Conservation (phyloP, 2,888 invertebrate genomes). For the Scaptomyza tumidula region DNA sequence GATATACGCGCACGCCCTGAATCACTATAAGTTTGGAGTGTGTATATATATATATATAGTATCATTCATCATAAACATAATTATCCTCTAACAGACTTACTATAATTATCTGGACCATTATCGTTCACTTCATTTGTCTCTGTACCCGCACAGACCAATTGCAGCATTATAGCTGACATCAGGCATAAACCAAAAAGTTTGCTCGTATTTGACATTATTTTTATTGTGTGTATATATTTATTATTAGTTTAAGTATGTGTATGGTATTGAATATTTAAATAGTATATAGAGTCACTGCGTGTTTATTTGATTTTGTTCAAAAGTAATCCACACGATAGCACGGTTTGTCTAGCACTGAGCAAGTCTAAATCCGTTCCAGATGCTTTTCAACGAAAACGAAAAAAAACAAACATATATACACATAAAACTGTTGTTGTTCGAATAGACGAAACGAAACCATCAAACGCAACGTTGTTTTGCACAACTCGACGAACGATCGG, state of each 20-base stretch:
- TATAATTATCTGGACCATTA: conserved; percentile 54
- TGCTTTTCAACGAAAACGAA: conserved; percentile 75
- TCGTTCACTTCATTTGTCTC: conserved; percentile 81
- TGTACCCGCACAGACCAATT: conserved; percentile 63
- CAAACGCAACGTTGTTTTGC: conserved; percentile 63
- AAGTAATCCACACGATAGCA: conserved; percentile 67
- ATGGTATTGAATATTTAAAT: background rate
- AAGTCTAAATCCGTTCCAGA: conserved; percentile 60
- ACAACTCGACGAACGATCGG: conserved; percentile 65
- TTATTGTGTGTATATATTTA: background rate
- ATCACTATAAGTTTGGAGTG: conserved; percentile 63
- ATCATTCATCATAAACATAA: background rate
- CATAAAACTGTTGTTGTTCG: conserved; percentile 18
- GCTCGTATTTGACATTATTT: conserved; percentile 57
- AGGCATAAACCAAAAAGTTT: conserved; percentile 58
- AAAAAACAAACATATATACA: conserved; percentile 15
- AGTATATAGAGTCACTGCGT: conserved; percentile 19
- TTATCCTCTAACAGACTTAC: conserved; percentile 67
- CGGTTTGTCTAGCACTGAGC: conserved; percentile 68
- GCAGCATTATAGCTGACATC: conserved; percentile 57
- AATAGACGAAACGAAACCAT: conserved; percentile 32
- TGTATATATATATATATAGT: background rate
- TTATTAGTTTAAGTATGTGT: conserved; percentile 1
- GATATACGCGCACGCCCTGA: conserved; percentile 81
- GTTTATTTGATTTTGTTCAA: conserved; percentile 1